Conservation (phyloP, 2,888 invertebrate species). For the Machimus atricapillus region DNA sequence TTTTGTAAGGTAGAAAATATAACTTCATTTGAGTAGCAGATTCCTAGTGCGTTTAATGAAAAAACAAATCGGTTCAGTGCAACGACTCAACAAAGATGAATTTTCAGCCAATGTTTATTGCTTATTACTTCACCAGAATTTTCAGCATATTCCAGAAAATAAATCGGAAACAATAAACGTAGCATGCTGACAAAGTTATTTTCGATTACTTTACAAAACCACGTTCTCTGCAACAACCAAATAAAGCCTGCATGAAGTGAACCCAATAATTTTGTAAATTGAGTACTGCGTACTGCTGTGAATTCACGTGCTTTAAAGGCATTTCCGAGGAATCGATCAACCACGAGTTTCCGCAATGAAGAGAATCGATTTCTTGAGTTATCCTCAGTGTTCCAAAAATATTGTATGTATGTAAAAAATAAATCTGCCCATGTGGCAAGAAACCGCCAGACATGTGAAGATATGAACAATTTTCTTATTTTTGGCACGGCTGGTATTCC, state of each 20-base stretch:
- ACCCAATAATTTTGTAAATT: neutral
- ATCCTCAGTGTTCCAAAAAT: neutral
- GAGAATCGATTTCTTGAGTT: neutral
- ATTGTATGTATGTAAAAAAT: neutral
- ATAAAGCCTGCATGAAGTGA: neutral
- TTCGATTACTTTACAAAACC: neutral
- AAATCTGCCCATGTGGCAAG: constrained; percentile 5
- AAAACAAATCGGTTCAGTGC: neutral
- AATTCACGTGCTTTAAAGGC: neutral
- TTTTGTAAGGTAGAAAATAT: no score
- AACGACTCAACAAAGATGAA: neutral
- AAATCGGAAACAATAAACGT: neutral
- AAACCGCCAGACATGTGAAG: neutral
- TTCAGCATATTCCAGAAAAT: neutral
- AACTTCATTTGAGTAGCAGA: no score
- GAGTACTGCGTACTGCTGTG: neutral
- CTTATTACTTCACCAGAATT: neutral
- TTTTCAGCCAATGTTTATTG: neutral
- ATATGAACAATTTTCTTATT: neutral
- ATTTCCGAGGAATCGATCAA: neutral
- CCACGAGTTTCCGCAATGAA: neutral
- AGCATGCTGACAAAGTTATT: neutral
- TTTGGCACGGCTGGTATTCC: neutral
- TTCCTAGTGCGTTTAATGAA: no score
- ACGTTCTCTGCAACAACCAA: neutral